A percentile compares a stretch with the other conserved stretches of the same genome.
These are phyloP conservation scores for Andrena bucephala DNA, from an alignment of 2,888 invertebrate genomes.

Conservation along the genomic window DNA sequence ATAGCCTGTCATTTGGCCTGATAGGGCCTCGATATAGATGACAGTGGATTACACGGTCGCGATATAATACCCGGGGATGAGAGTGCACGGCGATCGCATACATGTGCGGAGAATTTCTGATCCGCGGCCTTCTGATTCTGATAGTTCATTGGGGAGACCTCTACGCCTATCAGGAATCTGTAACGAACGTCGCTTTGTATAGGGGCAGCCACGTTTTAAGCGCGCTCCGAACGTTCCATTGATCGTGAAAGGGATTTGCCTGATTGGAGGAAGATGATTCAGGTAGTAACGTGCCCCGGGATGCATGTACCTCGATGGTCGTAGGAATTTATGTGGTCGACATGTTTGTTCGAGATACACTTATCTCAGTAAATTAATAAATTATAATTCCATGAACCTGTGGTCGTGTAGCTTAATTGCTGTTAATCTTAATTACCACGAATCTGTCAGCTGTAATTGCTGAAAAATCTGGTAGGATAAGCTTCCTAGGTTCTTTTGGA, in stretches of 20 bases:
- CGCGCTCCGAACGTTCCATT: conserved; percentile 4
- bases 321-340: not conserved
- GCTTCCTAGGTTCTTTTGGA: too few species aligned
- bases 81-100: not conserved
- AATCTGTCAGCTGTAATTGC: too few species aligned
- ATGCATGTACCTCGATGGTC: not conserved
- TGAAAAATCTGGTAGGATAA: too few species aligned
- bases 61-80: conserved; percentile 32
- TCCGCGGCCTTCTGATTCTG: conserved; percentile 1
- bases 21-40: conserved; percentile 69
- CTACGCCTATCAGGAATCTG: conserved; percentile 27
- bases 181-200: conserved; percentile 16
- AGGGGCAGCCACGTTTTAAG: not conserved
- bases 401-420: not conserved
- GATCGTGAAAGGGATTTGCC: conserved; percentile 27
- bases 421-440: not conserved
- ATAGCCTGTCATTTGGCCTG: conserved; percentile 73
- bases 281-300: not conserved
- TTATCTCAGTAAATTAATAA: not conserved
- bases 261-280: not conserved
- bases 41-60: conserved; percentile 68
- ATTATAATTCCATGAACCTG: not conserved
- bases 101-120: conserved; percentile 26
- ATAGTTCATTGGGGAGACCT: conserved; percentile 15
- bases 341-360: not conserved